These are phyloP conservation scores for Setipinna tenuifilis DNA, from an alignment of 2,797 vertebrate genomes.

Conservation along the genomic window DNA sequence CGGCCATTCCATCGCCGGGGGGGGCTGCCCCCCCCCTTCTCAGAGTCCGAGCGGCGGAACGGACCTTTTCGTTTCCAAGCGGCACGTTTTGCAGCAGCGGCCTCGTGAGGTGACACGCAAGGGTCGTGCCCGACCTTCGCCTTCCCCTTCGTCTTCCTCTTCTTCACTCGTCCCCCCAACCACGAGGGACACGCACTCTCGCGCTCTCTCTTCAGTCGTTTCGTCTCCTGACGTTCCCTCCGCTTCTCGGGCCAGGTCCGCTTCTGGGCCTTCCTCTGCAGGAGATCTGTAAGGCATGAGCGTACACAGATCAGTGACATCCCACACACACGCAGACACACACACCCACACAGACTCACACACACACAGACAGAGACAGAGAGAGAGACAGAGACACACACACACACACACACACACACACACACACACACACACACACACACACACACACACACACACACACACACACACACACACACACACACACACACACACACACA, in stretches of 20 bases:
- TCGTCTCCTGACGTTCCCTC: slow-evolving; percentile 17
- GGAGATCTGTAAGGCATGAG: background rate
- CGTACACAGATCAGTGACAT: background rate
- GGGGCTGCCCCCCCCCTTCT: background rate
- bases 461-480: too few species aligned
- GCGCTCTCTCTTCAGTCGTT: background rate
- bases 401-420: too few species aligned
- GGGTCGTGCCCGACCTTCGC: background rate
- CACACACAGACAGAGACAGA: too few species aligned
- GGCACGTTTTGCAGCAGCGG: too few species aligned
- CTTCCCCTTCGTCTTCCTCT: background rate
- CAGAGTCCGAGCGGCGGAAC: background rate
- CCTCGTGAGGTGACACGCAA: background rate
- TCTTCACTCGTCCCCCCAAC: background rate
- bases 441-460: too few species aligned
- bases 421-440: too few species aligned
- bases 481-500: too few species aligned
- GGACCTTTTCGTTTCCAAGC: too few species aligned
- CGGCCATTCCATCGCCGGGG: background rate
- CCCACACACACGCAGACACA: too few species aligned
- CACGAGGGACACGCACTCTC: background rate
- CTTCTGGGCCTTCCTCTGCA: background rate
- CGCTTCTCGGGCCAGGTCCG: slow-evolving; percentile 23
- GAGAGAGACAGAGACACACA: too few species aligned
- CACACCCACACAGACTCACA: too few species aligned